Evolutionary conservation across 2,888 invertebrate species (phyloP), one percentile per base, ranked within the genome.

Genomic region (Fabriciana adippe): DNA sequence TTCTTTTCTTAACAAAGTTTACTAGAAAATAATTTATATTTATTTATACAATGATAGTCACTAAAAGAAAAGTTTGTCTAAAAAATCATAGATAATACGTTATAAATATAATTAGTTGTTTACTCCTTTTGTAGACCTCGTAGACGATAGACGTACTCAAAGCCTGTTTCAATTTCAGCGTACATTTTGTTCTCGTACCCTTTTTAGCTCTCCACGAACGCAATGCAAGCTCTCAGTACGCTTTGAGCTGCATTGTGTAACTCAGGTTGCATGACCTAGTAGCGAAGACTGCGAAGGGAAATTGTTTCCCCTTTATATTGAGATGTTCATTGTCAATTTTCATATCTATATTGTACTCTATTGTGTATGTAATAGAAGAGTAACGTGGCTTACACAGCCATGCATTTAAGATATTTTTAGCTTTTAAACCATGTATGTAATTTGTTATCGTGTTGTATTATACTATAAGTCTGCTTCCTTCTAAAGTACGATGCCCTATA

Each of bases 131-230:
- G 16, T 59, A 59, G 6, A 48, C 48, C 13, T 48, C 26, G 47
- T 59, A 35, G 35, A 61, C 61, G 60, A 35, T 60, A 50, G 35
- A 51, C 16, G 51, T 61, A 15, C 61, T 51, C 61, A 51, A 60
- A 48, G 66, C 48, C 59, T 50, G 69, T 53, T 68, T 63, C 66
- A 66, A 59, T 61, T 62, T 35, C 63, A 62, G 31, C 57, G 61
- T 47, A 57, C 68, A 65, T 70, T 70, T 70, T 55, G 64, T 68
- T 70, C 70, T 68, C 62, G 57, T 65, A 70, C 63, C 64, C 71
- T 67, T 71, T 71, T 66, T 68, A 72, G 67, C 63, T 69, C 71
- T 71, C 64, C 67, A 69, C 71, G 68, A 66, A 71, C 47, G 66
- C 67, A 56, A 31, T 48, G 65, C 66, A 59, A 47, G 66, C 54